Evolutionary conservation across 2,888 invertebrate genomes (phyloP), one percentile per base, ranked within the genome.

Genomic region (Epiblema foenella): DNA sequence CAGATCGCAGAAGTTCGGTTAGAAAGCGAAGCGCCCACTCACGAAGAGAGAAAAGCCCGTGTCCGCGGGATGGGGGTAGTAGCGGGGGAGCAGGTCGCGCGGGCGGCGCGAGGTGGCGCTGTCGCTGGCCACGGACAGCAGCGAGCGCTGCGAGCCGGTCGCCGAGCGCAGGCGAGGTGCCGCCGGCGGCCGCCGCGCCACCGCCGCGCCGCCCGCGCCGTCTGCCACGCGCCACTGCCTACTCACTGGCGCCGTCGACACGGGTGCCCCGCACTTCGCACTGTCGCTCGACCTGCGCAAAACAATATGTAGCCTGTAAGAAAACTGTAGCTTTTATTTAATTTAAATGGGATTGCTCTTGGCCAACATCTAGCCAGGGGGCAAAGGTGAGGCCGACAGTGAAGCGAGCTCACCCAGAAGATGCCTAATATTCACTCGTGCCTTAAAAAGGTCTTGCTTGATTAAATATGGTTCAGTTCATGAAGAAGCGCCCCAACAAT

Each of bases 281-380:
- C 95, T 95, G 90, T 95, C 95, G 83, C 95, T 95, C 81, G 95
- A 95, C 89, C 95, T 95, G 87, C 75, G 77, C 78, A n/a, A 1
- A 77, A 73, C 75, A 65, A 73, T 7, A 58, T 15, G 12, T 18
- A 12, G n/a, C n/a, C 17, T 12, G 20, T 59, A 18, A 58, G 18
- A 20, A 11, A 20, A 8, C 15, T 24, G 24, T 24, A 24, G 2
- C 24, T n/a, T n/a, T n/a, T n/a, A n/a, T n/a, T n/a, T n/a, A n/a
- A n/a, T n/a, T n/a, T n/a, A n/a, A n/a, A n/a, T n/a, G n/a, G n/a
- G n/a, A n/a, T n/a, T n/a, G n/a, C n/a, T n/a, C n/a, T n/a, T n/a
- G n/a, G n/a, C n/a, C n/a, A n/a, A n/a, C n/a, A n/a, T n/a, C n/a
- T n/a, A n/a, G n/a, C n/a, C n/a, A n/a, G n/a, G n/a, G n/a, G n/a